These are phyloP conservation scores for Zophobas atratus DNA, from an alignment of 1,140 invertebrate genomes.

Conservation along the genomic window DNA sequence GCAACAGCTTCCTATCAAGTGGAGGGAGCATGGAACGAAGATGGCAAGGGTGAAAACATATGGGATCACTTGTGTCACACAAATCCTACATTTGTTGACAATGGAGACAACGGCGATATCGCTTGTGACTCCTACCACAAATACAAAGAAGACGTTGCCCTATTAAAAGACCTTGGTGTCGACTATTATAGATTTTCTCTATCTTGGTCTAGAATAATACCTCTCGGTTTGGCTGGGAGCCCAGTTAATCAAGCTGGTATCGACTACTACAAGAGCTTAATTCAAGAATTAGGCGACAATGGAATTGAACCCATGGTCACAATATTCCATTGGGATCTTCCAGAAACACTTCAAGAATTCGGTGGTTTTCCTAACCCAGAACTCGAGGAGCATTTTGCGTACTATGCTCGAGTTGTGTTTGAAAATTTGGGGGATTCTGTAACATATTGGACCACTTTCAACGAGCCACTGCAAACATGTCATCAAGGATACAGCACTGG, in stretches of 20 bases:
- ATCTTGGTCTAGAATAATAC: constrained; percentile 72
- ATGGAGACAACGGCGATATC: constrained; percentile 68
- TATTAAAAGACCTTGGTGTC: constrained; percentile 70
- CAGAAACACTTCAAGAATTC: constrained; percentile 66
- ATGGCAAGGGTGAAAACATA: constrained; percentile 7
- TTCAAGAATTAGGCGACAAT: constrained; percentile 68
- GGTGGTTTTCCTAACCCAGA: constrained; percentile 70
- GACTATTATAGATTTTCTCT: constrained; percentile 74
- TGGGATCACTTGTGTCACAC: constrained; percentile 17
- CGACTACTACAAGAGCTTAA: constrained; percentile 74
- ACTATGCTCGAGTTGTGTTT: constrained; percentile 64
- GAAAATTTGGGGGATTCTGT: constrained; percentile 58
- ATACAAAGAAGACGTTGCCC: constrained; percentile 72
- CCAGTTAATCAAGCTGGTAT: constrained; percentile 51
- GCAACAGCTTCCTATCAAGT: constrained; percentile 67
- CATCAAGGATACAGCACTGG: constrained; percentile 54
- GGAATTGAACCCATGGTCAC: constrained; percentile 72
- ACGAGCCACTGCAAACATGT: constrained; percentile 68
- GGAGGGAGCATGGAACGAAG: constrained; percentile 67
- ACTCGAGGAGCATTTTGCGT: constrained; percentile 64
- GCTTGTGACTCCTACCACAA: constrained; percentile 75
- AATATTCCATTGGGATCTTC: constrained; percentile 68
- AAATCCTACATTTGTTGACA: neutral
- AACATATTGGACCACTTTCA: constrained; percentile 72
- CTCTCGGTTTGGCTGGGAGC: constrained; percentile 45